Base-by-base conservation (phyloP, 2,888 invertebrate species). In the Agonopterix subpropinquella region DNA sequence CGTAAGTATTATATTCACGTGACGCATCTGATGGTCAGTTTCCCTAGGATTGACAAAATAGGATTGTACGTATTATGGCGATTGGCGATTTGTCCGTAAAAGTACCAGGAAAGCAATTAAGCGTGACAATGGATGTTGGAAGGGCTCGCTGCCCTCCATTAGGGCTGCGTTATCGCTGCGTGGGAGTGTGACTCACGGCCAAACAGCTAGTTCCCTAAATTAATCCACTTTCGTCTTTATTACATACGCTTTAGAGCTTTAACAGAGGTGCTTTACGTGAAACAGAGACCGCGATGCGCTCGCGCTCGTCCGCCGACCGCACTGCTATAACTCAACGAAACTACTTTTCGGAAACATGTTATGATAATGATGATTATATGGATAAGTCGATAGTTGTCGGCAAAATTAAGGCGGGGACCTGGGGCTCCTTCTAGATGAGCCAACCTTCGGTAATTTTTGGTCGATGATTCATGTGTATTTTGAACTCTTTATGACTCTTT, bases 81-180 rank as follows among this genome's bases (percentile, higher is more conserved):
- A 28, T 28, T 11, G 11, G 11, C 39, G 39, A 39, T 39, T 10
- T 39, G 39, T n/a, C 11, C 39, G 11, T 39, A 11, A 39, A 10
- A 11, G 10, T 39, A n/a, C 39, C 39, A 39, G 39, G 39, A n/a
- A 39, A 39, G 45, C 39, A 47, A 50, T 50, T 47, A 47, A 50
- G 41, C 36, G 47, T 50, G 41, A 47, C 50, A 47, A 47, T 43
- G 13, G 28, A 28, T 28, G 28, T 28, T 28, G 28, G 28, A 28
- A 28, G 28, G 28, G 28, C 28, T 28, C 36, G 39, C 13, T 10
- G 41, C 43, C 35, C 35, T 11, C 11, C 10, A 11, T n/a, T 11
- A 37, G 45, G 44, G 9, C 44, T 28, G n/a, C 41, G 36, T 45
- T 11, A 45, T 10, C 46, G 41, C 15, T 13, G 45, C 45, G 45